Evolutionary conservation across 2,113 vertebrate genomes (phyloP).

Genomic region (Apteryx mantelli): DNA sequence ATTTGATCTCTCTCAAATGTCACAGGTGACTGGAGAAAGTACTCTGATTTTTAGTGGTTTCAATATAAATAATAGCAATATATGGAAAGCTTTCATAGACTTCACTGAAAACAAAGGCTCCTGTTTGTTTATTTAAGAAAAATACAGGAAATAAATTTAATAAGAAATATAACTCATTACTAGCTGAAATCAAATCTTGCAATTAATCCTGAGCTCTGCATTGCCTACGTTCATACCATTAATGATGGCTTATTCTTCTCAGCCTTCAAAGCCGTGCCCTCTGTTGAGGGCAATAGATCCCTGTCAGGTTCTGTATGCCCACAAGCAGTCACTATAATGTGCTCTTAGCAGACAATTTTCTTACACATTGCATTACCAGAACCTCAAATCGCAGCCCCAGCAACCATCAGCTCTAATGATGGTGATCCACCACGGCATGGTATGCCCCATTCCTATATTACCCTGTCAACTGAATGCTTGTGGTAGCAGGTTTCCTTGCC

Average conservation of each 20-base stretch:
- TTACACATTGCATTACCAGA: not conserved
- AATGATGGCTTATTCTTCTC: fast-evolving
- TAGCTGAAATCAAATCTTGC: not conserved
- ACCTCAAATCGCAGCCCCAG: not conserved
- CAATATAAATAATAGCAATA: not conserved
- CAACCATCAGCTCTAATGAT: not conserved
- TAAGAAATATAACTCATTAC: not conserved
- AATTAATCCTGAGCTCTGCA: not conserved
- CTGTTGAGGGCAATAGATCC: not conserved
- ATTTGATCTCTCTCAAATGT: not conserved
- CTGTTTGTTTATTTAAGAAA: not conserved
- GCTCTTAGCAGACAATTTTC: not conserved
- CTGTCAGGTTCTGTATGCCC: not conserved
- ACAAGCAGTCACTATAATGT: not conserved
- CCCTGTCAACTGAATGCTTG: not conserved
- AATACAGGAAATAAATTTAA: not conserved
- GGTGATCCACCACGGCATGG: not conserved
- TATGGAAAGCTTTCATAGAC: not conserved
- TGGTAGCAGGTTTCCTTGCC: not conserved
- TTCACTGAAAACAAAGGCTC: not conserved
- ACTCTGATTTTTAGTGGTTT: not conserved
- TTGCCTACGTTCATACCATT: not conserved
- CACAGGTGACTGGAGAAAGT: not conserved
- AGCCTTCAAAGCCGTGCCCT: fast-evolving
- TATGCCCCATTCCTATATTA: not conserved